Percentiles rank a stretch among this genome's conserved stretches.
Evolutionary conservation across 1,140 invertebrate genomes (phyloP).

Genomic region (Caerostris extrusa): DNA sequence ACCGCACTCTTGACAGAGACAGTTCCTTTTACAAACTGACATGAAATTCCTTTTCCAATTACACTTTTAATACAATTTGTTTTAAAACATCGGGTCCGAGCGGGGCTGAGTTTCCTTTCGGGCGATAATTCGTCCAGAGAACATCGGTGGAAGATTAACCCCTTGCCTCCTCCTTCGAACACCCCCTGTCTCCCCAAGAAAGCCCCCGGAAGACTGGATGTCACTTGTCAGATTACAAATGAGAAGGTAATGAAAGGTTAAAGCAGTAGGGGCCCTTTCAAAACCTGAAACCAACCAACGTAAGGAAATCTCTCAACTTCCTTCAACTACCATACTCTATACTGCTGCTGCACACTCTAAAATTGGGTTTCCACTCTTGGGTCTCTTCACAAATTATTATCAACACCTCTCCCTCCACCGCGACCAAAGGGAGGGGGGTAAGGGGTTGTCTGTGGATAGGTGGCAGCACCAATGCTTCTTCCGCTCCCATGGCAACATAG

Average conservation of each 20-base stretch:
- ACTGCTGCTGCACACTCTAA: not conserved
- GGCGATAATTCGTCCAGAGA: constrained; percentile 18
- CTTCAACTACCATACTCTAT: constrained; percentile 12
- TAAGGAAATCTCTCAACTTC: constrained; percentile 35
- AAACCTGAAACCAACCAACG: not conserved
- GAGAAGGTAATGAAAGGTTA: constrained; percentile 72
- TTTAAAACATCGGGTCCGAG: not conserved
- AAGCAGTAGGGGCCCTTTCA: not conserved
- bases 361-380: constrained; percentile 38
- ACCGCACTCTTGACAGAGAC: not conserved
- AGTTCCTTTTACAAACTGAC: not conserved
- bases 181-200: constrained; percentile 6
- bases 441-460: not conserved
- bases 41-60: constrained; percentile 27
- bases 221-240: constrained; percentile 75
- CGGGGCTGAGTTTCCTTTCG: not conserved
- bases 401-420: constrained; percentile 15
- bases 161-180: not conserved
- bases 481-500: constrained; percentile 62
- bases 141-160: constrained; percentile 15
- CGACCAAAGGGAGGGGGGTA: too few relatives aligned
- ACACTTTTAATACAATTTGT: constrained; percentile 53
- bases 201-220: constrained; percentile 8
- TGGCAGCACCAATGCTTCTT: constrained; percentile 5
- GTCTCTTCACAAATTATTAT: constrained; percentile 70